Evolutionary conservation across 2,797 vertebrate genomes (phyloP).

Genomic region (Sebastes itinus): DNA sequence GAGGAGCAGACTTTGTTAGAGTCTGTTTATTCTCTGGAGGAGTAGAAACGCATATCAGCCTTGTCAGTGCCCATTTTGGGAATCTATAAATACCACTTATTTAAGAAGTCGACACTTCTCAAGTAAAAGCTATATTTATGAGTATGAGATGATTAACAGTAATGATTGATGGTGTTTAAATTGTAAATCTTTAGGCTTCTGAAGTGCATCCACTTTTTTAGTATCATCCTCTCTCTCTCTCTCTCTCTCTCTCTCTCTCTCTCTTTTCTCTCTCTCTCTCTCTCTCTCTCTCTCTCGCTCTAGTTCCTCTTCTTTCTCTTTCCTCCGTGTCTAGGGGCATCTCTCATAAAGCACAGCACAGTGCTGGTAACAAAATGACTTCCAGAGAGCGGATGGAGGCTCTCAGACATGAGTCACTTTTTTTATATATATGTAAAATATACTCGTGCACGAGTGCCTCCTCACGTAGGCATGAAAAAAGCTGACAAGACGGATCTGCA

Average conservation of each 20-base stretch:
- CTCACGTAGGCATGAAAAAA: not conserved
- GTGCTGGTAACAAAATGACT: not conserved
- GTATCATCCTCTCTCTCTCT: not conserved
- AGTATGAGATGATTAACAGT: not conserved
- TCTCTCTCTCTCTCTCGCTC: not conserved
- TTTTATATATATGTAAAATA: not conserved
- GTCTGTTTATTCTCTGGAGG: constrained; percentile 1
- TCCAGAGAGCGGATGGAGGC: not conserved
- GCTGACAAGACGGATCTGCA: constrained; percentile 8
- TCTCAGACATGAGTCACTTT: not conserved
- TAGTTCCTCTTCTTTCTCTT: not conserved
- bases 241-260: not conserved
- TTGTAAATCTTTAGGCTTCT: not conserved
- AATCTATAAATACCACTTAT: constrained; percentile 40
- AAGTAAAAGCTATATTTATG: constrained; percentile 1
- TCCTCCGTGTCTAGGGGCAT: not conserved
- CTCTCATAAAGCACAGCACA: not conserved
- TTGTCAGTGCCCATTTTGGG: constrained; percentile 18
- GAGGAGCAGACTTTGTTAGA: not conserved
- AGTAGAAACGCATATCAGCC: not conserved
- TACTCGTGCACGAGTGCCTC: constrained; percentile 1
- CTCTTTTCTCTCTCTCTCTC: not conserved
- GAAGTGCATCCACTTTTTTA: not conserved
- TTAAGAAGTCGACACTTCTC: not conserved
- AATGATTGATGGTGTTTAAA: not conserved